Evolutionary conservation across 2,113 vertebrate genomes (phyloP), one percentile per base, ranked within the genome.

Genomic region (Suricata suricatta): DNA sequence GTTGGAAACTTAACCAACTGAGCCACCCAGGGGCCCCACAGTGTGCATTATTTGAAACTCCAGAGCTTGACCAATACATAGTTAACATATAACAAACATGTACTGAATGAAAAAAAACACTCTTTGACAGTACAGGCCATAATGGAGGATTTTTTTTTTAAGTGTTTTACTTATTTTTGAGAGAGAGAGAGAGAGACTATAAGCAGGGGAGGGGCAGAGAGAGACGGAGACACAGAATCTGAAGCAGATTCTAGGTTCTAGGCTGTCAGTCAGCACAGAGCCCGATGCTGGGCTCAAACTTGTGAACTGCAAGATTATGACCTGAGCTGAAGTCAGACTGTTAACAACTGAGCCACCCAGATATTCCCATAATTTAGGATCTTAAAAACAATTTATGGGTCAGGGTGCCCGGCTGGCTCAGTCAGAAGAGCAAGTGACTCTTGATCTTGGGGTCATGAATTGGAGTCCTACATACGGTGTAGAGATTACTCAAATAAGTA

Each of bases 51-150:
- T 1, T 2, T 76, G n/a, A 93, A 38, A 93, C 64, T 85, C 69
- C 54, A 88, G 15, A 38, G 80, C 66, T 91, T 95, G 80, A 79
- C 25, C 68, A 93, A 23, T 19, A 83, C 13, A 38, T 38, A 76
- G 90, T 82, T 95, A 92, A 89, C 41, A 79, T 44, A 83, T 2
- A 77, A 82, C 84, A 93, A 93, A 77, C 44, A 69, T 69, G 44
- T 19, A 38, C 14, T 57, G 64, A 94, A 82, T 68, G 25, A 96
- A 88, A 57, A 52, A 81, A 52, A 90, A 74, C 11, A 85, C 10
- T 85, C 13, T 88, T 86, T 72, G 21, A 93, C 9, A 91, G 47
- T 52, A 71, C 8, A 74, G 41, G 12, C 29, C 17, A 68, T 89
- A 86, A 84, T 63, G 85, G 81, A 95, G 82, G 81, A 90, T 90